Evolutionary conservation across 2,113 vertebrate genomes (phyloP).

Genomic region (Apistogramma diplotaenia): DNA sequence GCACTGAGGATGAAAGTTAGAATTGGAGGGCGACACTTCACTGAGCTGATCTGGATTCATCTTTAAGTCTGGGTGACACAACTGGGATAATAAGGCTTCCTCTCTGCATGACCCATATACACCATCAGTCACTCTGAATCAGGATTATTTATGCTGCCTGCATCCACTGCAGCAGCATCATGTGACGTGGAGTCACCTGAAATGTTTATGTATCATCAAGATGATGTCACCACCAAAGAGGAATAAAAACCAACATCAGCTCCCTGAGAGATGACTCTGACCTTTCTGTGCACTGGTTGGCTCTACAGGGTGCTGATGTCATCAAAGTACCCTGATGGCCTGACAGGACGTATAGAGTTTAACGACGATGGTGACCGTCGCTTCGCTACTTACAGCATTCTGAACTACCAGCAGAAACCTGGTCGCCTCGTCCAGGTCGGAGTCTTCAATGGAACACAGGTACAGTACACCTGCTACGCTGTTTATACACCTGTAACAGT

Average conservation of each 20-base stretch:
- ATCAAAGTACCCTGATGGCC: slow-evolving; percentile 91
- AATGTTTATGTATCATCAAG: neutral
- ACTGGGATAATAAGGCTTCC: neutral
- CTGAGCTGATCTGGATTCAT: slow-evolving; percentile 13
- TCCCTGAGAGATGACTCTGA: neutral
- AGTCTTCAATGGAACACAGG: slow-evolving; percentile 93
- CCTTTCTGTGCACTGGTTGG: slow-evolving; percentile 26
- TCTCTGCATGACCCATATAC: neutral
- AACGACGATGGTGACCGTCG: slow-evolving; percentile 96
- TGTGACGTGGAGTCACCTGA: neutral
- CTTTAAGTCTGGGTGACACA: slow-evolving; percentile 1
- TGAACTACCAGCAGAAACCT: slow-evolving; percentile 91
- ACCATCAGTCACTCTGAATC: neutral
- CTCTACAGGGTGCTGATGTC: slow-evolving; percentile 91
- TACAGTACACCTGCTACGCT: slow-evolving; percentile 49
- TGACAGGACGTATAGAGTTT: slow-evolving; percentile 94
- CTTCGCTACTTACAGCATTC: slow-evolving; percentile 96
- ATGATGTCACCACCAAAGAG: neutral
- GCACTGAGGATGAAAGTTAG: neutral
- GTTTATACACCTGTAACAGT: neutral
- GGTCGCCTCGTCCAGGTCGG: slow-evolving; percentile 92
- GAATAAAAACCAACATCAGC: neutral
- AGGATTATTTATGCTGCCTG: neutral
- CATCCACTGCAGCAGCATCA: neutral
- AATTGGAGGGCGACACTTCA: neutral